A percentile compares a stretch with the other conserved stretches of the same genome.
Evolutionary conservation across 1,140 invertebrate species (phyloP).

Genomic region (Stegodyphus dumicola): DNA sequence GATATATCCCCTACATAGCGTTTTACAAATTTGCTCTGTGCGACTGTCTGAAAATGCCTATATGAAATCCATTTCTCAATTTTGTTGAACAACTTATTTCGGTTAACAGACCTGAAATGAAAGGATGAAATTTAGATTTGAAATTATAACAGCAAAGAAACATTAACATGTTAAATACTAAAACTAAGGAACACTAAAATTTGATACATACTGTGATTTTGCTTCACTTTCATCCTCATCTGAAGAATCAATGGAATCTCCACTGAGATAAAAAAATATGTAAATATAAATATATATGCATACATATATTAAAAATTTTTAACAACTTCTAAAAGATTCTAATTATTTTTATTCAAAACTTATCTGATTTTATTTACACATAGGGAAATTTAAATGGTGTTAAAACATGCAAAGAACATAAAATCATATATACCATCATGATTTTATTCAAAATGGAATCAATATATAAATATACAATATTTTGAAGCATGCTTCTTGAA

Average conservation of each 20-base stretch:
- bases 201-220: not conserved
- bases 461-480: too few relatives aligned
- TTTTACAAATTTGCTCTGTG: conserved; percentile 73
- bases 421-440: too few relatives aligned
- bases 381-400: too few relatives aligned
- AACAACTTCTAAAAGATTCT: not conserved
- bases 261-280: conserved; percentile 8
- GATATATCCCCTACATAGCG: conserved; percentile 76
- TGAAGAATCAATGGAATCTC: conserved; percentile 4
- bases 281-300: not conserved
- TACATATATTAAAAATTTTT: not conserved
- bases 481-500: too few relatives aligned
- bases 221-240: conserved; percentile 21
- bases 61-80: conserved; percentile 43
- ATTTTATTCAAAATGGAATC: too few relatives aligned
- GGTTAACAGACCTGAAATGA: conserved; percentile 4
- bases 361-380: too few relatives aligned
- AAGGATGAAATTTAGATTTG: not conserved
- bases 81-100: conserved; percentile 21
- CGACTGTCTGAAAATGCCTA: conserved; percentile 78
- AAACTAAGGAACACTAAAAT: not conserved
- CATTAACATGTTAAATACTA: not conserved
- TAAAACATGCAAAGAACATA: too few relatives aligned
- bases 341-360: too few relatives aligned
- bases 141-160: not conserved